Base-by-base conservation (phyloP, 2,888 invertebrate species). In the Eupsilia transversa region DNA sequence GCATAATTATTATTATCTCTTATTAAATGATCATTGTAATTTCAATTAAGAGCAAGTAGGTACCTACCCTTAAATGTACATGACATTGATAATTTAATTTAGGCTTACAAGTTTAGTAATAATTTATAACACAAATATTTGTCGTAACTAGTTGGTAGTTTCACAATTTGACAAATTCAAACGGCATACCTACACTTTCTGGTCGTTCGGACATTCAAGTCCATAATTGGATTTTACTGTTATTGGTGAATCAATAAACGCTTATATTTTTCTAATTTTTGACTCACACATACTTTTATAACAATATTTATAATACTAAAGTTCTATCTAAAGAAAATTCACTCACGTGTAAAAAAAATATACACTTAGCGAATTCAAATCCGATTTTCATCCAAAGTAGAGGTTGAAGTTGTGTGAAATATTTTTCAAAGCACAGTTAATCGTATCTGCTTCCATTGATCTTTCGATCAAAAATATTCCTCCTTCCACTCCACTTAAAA, bases 201-300 rank as follows among this genome's bases (percentile, higher is more conserved):
- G 65, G 57, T 57, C 38, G 35, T 63, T 66, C 20, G 57, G 14
- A 72, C 17, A 56, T 72, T 75, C 27, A n/a, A n/a, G 27, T 46
- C 3, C 30, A 68, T 56, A 54, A 60, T 68, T 74, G 17, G 5
- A 71, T 49, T 79, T 59, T 27, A 64, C 59, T 74, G 74, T 69
- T 52, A 73, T 74, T 74, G 67, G 60, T 35, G 14, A 67, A 74
- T 64, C 54, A 74, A 59, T 74, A 74, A 70, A 67, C 35, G 56
- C 12, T 12, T 41, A 17, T 12, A 60, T 41, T 60, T 46, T 20
- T 27, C 10, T 20, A 4, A 46, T 38, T 57, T 67, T 67, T 5
- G 33, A 43, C 3, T 23, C n/a, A 52, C 30, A 10, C 20, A 14
- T 3, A n/a, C 10, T 23, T 64, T 38, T 30, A 20, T 46, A 20